Base-by-base conservation (phyloP, 2,888 invertebrate genomes). In the Hecatera dysodea region DNA sequence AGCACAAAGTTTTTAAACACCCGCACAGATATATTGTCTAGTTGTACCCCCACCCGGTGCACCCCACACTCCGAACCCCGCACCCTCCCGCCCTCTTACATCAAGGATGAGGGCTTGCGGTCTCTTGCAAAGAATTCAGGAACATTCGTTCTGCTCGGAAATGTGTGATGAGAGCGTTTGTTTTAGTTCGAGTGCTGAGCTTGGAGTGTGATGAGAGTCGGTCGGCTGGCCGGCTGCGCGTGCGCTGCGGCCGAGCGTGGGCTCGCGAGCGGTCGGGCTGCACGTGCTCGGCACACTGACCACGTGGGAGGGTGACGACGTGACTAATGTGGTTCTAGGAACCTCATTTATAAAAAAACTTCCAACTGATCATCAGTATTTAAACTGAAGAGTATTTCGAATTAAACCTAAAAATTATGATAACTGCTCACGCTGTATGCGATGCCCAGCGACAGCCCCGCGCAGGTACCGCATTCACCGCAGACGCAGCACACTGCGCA, bases 1-100 rank as follows among this genome's bases (percentile, higher is more conserved):
- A 61, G 64, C 29, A 48, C 12, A n/a, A 78, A 77, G 60, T 77
- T 73, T 78, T 73, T 53, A 73, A 77, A 56, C 79, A 64, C 39
- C 39, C 57, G 29, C 36, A 56, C 61, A 44, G 50, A 57, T 44
- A 61, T 74, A 77, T 62, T 52, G 57, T 77, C 24, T 60, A 27
- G 52, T 46, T 44, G 50, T 42, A 48, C 50, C 24, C 29, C 19
- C 11, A 2, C 24, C n/a, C 12, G 60, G 8, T 22, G 0, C 36
- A n/a, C 19, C n/a, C 33, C 0, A 2, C 22, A 0, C 27, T 11
- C 27, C 36, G 7, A 53, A 11, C 3, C 42, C 5, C 36, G 7
- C 59, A 11, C 3, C 42, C 5, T 9, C 17, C 27, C 9, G 0
- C 15, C 6, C 42, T 17, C 72, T 44, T 27, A 36, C 36, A 15